These are phyloP conservation scores for Tragelaphus oryx DNA, from an alignment of 2,797 vertebrate genomes.

Conservation along the genomic window DNA sequence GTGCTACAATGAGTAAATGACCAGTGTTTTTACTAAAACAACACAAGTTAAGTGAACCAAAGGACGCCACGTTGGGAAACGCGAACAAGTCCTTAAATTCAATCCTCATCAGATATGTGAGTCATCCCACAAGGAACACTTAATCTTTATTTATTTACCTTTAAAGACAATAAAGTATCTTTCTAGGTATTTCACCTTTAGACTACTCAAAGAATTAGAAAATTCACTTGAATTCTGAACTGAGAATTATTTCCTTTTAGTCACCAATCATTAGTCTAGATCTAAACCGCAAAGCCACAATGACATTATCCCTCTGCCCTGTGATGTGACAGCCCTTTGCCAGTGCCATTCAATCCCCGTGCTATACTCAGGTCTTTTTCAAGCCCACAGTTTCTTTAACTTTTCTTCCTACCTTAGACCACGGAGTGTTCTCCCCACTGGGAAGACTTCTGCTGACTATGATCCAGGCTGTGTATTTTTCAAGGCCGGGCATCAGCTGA, in stretches of 20 bases:
- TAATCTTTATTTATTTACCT: neutral
- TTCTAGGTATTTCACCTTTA: neutral
- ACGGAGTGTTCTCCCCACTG: neutral
- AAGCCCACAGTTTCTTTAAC: neutral
- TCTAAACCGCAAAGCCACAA: neutral
- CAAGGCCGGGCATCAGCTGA: neutral
- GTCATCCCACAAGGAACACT: neutral
- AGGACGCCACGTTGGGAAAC: neutral
- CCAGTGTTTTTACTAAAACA: neutral
- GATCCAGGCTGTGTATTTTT: neutral
- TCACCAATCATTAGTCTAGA: neutral
- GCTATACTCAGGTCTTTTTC: neutral
- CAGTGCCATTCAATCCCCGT: neutral
- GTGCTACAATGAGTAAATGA: neutral
- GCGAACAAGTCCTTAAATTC: neutral
- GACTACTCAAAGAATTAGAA: neutral
- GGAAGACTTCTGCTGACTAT: neutral
- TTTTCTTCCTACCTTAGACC: neutral
- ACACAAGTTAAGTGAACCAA: neutral
- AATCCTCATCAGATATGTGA: neutral
- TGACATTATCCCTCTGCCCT: neutral
- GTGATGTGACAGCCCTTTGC: neutral
- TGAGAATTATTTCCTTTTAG: neutral
- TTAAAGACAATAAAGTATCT: neutral
- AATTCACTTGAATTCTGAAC: neutral